Percentiles rank a stretch among this genome's conserved stretches.
Conservation (phyloP, 2,113 vertebrate genomes). For the Axis porcinus region DNA sequence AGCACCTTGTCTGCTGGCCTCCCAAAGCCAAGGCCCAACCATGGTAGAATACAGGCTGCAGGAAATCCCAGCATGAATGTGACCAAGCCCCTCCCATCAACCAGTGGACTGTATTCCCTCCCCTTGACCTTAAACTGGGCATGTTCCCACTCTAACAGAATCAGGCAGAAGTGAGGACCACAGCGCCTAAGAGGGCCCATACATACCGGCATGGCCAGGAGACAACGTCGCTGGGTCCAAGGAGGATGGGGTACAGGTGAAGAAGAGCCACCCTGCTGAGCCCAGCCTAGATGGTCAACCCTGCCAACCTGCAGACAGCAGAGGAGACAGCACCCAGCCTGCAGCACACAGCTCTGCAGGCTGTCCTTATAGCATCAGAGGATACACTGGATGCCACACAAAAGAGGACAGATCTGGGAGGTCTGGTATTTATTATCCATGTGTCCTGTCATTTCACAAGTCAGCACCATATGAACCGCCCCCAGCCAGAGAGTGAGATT, state of each 20-base stretch:
- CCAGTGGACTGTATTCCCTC: too few relatives aligned
- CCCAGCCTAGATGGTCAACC: background rate
- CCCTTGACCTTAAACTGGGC: background rate
- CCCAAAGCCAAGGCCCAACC: background rate
- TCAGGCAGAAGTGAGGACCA: background rate
- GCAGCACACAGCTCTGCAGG: background rate
- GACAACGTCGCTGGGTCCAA: fast-evolving
- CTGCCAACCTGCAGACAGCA: fast-evolving
- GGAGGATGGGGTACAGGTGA: fast-evolving
- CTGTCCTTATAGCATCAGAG: background rate
- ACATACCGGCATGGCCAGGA: fast-evolving
- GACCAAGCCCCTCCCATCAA: background rate
- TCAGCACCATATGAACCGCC: fast-evolving
- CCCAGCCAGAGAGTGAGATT: background rate
- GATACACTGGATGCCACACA: fast-evolving
- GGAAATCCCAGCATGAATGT: background rate
- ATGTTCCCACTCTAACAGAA: too few relatives aligned
- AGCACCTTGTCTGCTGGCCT: background rate
- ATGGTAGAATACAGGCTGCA: background rate
- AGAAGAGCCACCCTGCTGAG: background rate
- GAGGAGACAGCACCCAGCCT: fast-evolving
- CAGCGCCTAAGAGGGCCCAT: background rate
- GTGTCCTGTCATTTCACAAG: background rate
- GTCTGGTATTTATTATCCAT: fast-evolving
- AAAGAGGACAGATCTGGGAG: background rate